Base-by-base conservation (phyloP, 2,797 vertebrate species). In the Chromobotia macracanthus region DNA sequence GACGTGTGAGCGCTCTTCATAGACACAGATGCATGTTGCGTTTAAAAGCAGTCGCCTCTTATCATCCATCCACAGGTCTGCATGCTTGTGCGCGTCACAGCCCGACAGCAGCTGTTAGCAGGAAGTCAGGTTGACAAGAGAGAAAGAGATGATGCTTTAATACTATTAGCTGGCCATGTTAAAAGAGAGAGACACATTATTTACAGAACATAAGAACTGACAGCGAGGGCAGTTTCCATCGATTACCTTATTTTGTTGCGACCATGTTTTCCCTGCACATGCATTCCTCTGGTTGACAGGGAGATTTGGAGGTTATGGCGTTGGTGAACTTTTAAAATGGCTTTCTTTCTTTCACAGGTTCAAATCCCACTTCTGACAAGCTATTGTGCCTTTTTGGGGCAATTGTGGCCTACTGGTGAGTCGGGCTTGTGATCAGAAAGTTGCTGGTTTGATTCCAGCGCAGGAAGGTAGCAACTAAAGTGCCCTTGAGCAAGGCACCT, bases 81-180 rank as follows among this genome's bases (percentile, higher is more conserved):
- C 28, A 12, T 51, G 15, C 44, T 71, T n/a, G 18, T 38, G 23
- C 23, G 5, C 5, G 44, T 75, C 72, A 75, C 25, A 50, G 11
- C 44, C 38, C 28, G 60, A 64, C 60, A 71, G 79, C 31, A 55
- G 41, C n/a, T 80, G 46, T 71, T 82, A 70, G 55, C 74, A 82
- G 78, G 82, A 84, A 80, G 64, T 75, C 21, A 56, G 41, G 56
- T 41, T 73, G 56, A 50, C 70, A 12, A 69, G 65, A 79, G 61
- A 80, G 80, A 60, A 81, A 75, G 19, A 31, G 53, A 56, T 81
- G 69, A 74, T 81, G 63, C 56, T 55, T 67, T 79, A 81, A 79
- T 79, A 41, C 51, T 75, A 81, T 86, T 83, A 79, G 71, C 74
- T 48, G 77, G 61, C 28, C 8, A 18, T 66, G 38, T 76, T 51